Evolutionary conservation across 2,113 vertebrate genomes (phyloP).

Genomic region (Lontra canadensis): DNA sequence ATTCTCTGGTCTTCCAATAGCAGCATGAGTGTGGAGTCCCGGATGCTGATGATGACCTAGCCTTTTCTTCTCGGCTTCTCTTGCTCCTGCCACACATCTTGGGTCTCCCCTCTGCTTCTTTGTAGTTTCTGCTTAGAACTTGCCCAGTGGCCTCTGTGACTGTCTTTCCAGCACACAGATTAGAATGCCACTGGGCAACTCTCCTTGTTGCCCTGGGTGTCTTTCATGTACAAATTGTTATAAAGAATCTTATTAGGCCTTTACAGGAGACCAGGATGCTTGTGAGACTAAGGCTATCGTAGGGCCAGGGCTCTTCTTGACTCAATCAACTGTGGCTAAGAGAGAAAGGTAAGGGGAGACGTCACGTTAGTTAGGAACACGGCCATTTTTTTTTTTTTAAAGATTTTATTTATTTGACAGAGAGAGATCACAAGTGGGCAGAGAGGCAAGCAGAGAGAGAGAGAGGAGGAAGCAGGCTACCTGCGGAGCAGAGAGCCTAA

Average conservation of each 20-base stretch:
- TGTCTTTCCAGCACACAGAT: background rate
- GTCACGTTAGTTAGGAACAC: background rate
- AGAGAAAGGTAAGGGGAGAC: background rate
- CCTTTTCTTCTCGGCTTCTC: background rate
- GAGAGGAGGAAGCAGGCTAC: too few species aligned
- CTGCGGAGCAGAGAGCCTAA: too few species aligned
- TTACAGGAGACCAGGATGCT: background rate
- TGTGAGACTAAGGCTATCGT: background rate
- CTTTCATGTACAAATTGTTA: background rate
- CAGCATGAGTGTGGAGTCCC: background rate
- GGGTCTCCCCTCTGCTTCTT: background rate
- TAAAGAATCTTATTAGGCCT: background rate
- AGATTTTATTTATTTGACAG: too few species aligned
- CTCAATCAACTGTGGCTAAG: background rate
- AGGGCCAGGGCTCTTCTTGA: background rate
- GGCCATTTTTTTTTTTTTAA: background rate
- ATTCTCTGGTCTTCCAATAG: background rate
- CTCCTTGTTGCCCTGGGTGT: background rate
- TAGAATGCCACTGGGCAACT: background rate
- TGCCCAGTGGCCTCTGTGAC: background rate
- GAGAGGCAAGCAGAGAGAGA: too few species aligned
- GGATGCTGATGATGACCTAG: background rate
- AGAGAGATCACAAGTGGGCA: too few species aligned
- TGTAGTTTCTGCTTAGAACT: background rate
- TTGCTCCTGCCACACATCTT: background rate